These are phyloP conservation scores for Pogoniulus pusillus DNA, from an alignment of 2,797 vertebrate species.

Conservation along the genomic window DNA sequence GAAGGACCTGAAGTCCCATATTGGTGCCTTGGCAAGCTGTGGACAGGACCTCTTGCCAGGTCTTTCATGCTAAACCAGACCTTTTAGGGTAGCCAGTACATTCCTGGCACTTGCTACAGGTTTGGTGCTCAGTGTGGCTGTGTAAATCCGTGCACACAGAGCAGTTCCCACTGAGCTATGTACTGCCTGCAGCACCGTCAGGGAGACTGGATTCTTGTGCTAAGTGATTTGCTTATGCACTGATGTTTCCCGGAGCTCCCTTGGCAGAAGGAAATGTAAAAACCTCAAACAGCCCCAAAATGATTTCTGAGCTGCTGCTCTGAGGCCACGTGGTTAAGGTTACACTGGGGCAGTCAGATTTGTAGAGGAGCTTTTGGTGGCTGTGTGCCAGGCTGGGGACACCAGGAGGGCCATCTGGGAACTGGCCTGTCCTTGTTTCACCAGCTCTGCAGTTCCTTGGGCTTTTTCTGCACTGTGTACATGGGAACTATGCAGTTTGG, in stretches of 20 bases:
- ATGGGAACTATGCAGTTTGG: neutral
- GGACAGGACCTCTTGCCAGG: neutral
- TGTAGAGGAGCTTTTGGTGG: neutral
- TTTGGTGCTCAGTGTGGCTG: neutral
- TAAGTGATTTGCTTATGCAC: conserved; percentile 12
- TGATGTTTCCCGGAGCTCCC: conserved; percentile 29
- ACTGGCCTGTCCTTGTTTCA: neutral
- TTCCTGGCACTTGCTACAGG: neutral
- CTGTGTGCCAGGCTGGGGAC: neutral
- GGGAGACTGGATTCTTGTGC: conserved; percentile 23
- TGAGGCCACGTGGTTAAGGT: neutral
- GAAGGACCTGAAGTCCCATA: neutral
- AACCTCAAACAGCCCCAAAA: neutral
- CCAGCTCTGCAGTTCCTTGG: accelerated
- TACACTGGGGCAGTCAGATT: neutral
- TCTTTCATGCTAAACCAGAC: neutral
- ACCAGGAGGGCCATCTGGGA: neutral
- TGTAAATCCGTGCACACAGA: neutral
- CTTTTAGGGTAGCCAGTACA: neutral
- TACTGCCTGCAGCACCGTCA: conserved; percentile 36
- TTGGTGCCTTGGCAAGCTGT: neutral
- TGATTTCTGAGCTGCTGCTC: neutral
- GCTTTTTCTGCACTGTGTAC: neutral
- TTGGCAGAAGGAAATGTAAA: conserved; percentile 6
- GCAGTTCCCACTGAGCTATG: neutral